phyloP scores from a whole-genome alignment of 2,797 vertebrate species.

The Cirrhinus mrigala region DNA sequence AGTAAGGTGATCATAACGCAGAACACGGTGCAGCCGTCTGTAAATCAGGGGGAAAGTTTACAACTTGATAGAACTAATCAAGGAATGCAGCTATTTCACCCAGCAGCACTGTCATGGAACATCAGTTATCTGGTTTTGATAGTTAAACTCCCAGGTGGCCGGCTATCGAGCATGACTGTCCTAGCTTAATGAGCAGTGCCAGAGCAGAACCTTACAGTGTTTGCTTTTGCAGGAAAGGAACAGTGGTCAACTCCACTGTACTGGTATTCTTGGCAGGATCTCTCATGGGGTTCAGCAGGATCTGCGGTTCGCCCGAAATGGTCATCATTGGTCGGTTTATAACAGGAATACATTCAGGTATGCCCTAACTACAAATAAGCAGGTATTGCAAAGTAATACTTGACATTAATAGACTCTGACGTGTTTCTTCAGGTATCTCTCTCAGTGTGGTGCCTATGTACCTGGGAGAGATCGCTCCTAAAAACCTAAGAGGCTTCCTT shows the following conservation, averaged over 20 bases:
- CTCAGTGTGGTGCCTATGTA: slow-evolving; percentile 92
- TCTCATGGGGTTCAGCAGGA: slow-evolving; percentile 88
- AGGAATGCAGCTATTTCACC: slow-evolving; percentile 65
- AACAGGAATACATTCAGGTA: slow-evolving; percentile 90
- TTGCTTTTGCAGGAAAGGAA: slow-evolving; percentile 81
- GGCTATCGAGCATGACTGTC: slow-evolving; percentile 61
- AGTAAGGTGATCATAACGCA: slow-evolving; percentile 64
- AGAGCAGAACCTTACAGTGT: slow-evolving; percentile 46
- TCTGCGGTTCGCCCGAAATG: slow-evolving; percentile 87
- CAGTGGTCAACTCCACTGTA: slow-evolving; percentile 81
- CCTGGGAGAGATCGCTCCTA: slow-evolving; percentile 90
- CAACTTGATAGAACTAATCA: slow-evolving; percentile 66
- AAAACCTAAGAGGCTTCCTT: slow-evolving; percentile 88
- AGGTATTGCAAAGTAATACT: background rate
- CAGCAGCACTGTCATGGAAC: slow-evolving; percentile 58
- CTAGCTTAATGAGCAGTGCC: slow-evolving; percentile 62
- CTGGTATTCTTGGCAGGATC: slow-evolving; percentile 83
- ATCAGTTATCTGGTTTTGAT: slow-evolving; percentile 65
- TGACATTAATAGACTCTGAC: background rate
- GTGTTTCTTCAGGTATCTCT: slow-evolving; percentile 80
- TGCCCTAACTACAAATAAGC: slow-evolving; percentile 2
- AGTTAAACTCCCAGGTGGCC: slow-evolving; percentile 66
- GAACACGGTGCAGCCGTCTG: slow-evolving; percentile 59
- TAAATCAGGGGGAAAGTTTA: slow-evolving; percentile 67
- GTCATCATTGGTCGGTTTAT: slow-evolving; percentile 87